Conservation (phyloP, 2,888 invertebrate species). For the Tetranychus truncatus region DNA sequence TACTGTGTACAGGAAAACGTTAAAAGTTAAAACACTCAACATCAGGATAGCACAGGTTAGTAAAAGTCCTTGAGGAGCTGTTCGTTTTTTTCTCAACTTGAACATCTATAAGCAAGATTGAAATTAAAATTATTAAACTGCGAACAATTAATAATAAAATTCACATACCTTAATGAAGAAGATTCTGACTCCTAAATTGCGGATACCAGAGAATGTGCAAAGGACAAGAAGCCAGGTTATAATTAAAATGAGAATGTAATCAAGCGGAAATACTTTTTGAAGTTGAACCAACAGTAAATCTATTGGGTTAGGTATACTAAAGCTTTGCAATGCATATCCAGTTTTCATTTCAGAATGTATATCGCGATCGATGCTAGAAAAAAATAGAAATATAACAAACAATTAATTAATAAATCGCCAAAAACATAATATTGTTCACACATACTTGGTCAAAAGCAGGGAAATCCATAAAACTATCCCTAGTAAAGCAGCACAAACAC, state of each 20-base stretch:
- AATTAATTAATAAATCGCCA: not conserved
- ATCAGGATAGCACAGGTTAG: slow-evolving; percentile 34
- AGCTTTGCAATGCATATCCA: slow-evolving; percentile 33
- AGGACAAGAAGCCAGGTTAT: slow-evolving; percentile 33
- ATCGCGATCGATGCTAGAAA: slow-evolving; percentile 34
- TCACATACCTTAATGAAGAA: slow-evolving; percentile 33
- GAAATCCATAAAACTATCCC: slow-evolving; percentile 33
- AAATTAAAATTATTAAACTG: not conserved
- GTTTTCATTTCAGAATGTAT: slow-evolving; percentile 33
- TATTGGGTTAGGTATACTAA: slow-evolving; percentile 33
- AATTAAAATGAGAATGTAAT: slow-evolving; percentile 33
- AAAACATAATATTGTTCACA: not conserved
- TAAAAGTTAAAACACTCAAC: slow-evolving; percentile 34
- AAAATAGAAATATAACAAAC: not conserved
- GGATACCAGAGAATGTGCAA: slow-evolving; percentile 34
- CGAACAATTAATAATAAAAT: slow-evolving; percentile 7
- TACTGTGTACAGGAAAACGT: slow-evolving; percentile 34
- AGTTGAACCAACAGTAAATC: slow-evolving; percentile 33
- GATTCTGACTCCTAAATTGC: slow-evolving; percentile 34
- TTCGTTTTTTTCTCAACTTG: slow-evolving; percentile 32
- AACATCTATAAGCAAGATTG: slow-evolving; percentile 31
- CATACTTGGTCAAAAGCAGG: slow-evolving; percentile 34
- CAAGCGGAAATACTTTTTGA: slow-evolving; percentile 34
- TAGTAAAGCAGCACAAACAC: slow-evolving; percentile 30
- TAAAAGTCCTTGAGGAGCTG: slow-evolving; percentile 34